phyloP scores from a whole-genome alignment of 2,113 vertebrate species.

The Hydrochoerus hydrochaeris region DNA sequence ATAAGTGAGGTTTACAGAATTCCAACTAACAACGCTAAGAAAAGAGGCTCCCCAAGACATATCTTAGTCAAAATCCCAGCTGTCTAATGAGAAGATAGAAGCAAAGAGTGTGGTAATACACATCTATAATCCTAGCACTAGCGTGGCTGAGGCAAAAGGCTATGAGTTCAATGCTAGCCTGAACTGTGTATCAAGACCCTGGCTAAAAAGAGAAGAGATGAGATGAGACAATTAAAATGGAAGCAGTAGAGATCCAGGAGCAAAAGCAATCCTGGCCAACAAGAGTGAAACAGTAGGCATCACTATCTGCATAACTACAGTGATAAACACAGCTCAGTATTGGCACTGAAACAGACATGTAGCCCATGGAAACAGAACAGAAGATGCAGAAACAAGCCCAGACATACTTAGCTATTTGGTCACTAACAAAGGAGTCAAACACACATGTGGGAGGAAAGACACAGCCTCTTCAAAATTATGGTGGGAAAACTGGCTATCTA shows the following conservation, averaged over 20 bases:
- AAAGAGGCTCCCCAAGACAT: not conserved
- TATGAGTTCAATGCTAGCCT: not conserved
- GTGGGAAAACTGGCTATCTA: not conserved
- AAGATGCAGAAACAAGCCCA: not conserved
- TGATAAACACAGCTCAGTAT: not conserved
- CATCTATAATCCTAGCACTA: not conserved
- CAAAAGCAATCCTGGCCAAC: not conserved
- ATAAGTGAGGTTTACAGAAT: not conserved
- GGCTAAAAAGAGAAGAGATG: not conserved
- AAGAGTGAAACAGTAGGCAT: not conserved
- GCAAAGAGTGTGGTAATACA: not conserved
- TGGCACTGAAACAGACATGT: not conserved
- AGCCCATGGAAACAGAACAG: not conserved
- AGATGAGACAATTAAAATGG: not conserved
- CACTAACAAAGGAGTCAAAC: not conserved
- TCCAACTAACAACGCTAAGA: not conserved
- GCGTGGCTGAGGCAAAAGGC: not conserved
- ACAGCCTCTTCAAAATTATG: not conserved
- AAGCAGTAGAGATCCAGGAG: not conserved
- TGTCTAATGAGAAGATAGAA: not conserved
- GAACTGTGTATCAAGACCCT: not conserved
- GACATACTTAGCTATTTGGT: not conserved
- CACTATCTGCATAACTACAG: not conserved
- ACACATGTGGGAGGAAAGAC: not conserved
- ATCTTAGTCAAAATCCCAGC: not conserved